Evolutionary conservation across 2,113 vertebrate genomes (phyloP).

Genomic region (Myotis lucifugus): DNA sequence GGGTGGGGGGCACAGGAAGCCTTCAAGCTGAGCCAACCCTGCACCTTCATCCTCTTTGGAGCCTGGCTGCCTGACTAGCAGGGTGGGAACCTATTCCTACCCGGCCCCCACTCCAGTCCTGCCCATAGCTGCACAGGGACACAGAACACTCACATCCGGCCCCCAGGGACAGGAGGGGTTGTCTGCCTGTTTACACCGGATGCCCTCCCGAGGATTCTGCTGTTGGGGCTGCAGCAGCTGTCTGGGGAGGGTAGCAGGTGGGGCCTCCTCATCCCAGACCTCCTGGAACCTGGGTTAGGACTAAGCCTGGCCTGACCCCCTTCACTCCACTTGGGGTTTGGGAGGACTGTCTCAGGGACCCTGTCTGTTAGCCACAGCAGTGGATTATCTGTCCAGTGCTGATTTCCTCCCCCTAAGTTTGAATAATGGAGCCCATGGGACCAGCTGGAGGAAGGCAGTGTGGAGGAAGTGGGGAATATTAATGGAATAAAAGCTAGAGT

Average conservation of each 20-base stretch:
- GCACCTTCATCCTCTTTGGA: not conserved
- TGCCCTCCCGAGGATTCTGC: not conserved
- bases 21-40: not conserved
- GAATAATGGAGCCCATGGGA: constrained; percentile 53
- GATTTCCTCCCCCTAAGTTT: not conserved
- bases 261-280: not conserved
- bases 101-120: not conserved
- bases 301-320: not conserved
- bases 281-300: not conserved
- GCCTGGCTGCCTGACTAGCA: not conserved
- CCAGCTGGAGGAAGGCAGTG: not conserved
- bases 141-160: constrained; percentile 12
- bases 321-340: not conserved
- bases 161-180: not conserved
- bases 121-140: not conserved
- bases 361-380: not conserved
- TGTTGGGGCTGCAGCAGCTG: constrained; percentile 29
- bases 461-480: not conserved
- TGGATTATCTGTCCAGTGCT: not conserved
- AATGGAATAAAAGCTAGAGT: not conserved
- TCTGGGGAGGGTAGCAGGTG: not conserved
- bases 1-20: not conserved
- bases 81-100: not conserved
- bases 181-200: not conserved
- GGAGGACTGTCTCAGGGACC: not conserved